Evolutionary conservation across 2,113 vertebrate genomes (phyloP), one percentile per base, ranked within the genome.

Genomic region (Syngnathus floridae): DNA sequence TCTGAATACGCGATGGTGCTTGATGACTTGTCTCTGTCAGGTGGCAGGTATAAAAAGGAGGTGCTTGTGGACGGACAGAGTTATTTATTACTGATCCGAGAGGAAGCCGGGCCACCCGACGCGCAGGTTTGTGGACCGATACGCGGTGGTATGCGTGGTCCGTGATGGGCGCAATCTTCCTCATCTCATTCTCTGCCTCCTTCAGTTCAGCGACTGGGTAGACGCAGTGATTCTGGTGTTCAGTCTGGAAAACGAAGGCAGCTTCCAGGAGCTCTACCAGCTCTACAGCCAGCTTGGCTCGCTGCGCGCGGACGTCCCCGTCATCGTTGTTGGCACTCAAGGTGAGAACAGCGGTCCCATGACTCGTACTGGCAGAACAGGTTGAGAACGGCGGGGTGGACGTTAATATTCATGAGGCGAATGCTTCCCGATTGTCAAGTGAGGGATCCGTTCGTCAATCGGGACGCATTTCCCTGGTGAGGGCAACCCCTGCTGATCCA

Each of bases 181-280:
- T 60, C 58, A 0, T 65, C 49, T 7, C 49, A 10, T 4, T 43
- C 8, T 41, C 16, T 19, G 19, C 67, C n/a, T 16, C 31, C 49
- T 77, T 7, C 88, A 97, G 96, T 95, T 98, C 82, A 89, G 94
- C 86, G 91, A 90, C 88, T 99, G 96, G 96, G 93, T 92, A 6
- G 96, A 98, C 49, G 95, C 93, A 0, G 91, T 97, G 64, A 90
- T 99, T 84, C 91, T 99, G 75, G 95, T 99, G 81, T 99, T 98
- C 81, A 99, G 96, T 77, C 87, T 99, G 90, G 96, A 99, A 86
- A 95, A 94, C 1, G 95, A 99, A 82, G 86, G 88, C 85, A 98
- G 94, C 68, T 99, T 99, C 75, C 89, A 95, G 89, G 94, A 96
- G 65, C 91, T 95, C 62, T 91, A 92, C 40, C 91, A 84, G 73